A percentile compares a stretch with the other conserved stretches of the same genome.
phyloP scores from a whole-genome alignment of 2,113 vertebrate species.

The Gopherus evgoodei region DNA sequence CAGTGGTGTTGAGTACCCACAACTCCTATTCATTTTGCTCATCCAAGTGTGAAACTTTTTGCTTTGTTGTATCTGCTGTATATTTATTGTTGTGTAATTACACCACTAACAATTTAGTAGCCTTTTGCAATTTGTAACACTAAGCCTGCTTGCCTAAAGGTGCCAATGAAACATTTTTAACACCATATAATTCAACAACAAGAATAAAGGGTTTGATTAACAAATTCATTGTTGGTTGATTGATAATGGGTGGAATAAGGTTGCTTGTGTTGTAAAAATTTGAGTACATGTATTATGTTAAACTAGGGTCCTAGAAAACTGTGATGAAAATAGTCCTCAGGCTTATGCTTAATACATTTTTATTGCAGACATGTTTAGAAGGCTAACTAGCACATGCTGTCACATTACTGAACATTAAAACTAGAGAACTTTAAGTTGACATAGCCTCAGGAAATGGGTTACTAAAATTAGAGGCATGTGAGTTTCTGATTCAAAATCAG shows the following conservation, averaged over 20 bases:
- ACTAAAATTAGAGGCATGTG: not conserved
- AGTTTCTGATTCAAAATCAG: not conserved
- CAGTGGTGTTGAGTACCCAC: not conserved
- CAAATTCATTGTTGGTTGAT: not conserved
- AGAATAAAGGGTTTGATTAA: not conserved
- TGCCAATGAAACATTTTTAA: not conserved
- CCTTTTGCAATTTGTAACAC: not conserved
- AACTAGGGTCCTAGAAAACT: not conserved
- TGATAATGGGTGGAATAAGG: not conserved
- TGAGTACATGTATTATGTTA: not conserved
- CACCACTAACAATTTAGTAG: not conserved
- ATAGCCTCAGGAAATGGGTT: not conserved
- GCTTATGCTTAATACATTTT: not conserved
- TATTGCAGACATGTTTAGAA: conserved; percentile 12
- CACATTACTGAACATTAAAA: not conserved
- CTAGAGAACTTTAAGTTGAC: not conserved
- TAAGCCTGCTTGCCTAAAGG: not conserved
- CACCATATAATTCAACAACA: not conserved
- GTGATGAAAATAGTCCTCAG: not conserved
- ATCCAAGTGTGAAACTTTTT: not conserved
- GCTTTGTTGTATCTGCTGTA: not conserved
- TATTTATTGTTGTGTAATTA: not conserved
- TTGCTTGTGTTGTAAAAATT: not conserved
- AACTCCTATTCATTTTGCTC: not conserved
- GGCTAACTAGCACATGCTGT: conserved; percentile 11